Evolutionary conservation across 2,888 invertebrate genomes (phyloP).

Genomic region (Mesorhabditis sp.): DNA sequence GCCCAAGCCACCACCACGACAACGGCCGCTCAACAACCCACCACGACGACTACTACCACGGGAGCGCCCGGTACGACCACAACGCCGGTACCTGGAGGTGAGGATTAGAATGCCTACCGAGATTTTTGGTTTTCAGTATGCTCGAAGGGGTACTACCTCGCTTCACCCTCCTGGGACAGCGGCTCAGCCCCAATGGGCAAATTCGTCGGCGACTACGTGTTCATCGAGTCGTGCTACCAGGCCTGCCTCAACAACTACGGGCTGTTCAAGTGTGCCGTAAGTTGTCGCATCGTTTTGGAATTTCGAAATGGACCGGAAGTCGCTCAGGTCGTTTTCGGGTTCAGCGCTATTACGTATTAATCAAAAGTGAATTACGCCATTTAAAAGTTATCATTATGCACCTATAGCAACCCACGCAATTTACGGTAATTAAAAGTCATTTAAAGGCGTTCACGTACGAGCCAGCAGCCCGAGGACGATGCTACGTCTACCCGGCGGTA

Average conservation of each 20-base stretch:
- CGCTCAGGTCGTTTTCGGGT: neutral
- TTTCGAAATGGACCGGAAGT: neutral
- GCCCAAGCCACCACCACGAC: neutral
- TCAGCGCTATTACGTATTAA: neutral
- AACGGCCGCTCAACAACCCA: neutral
- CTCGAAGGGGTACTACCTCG: neutral
- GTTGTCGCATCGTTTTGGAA: conserved; percentile 1
- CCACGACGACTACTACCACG: neutral
- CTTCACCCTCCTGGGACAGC: neutral
- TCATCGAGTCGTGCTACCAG: conserved; percentile 4
- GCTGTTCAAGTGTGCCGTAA: neutral
- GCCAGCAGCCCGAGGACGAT: neutral
- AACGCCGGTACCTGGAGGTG: conserved; percentile 3
- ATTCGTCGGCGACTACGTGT: neutral
- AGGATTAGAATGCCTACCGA: neutral
- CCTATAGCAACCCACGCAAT: neutral
- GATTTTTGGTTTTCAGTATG: conserved; percentile 4
- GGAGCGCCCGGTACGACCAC: neutral
- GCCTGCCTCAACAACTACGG: conserved; percentile 5
- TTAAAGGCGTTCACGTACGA: neutral
- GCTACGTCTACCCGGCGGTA: conserved; percentile 4
- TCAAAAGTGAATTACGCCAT: neutral
- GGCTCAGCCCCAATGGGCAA: neutral
- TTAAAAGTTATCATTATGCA: neutral
- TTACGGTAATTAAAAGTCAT: neutral